Conservation (phyloP, 1,140 invertebrate species). For the Paralvinella palmiformis region DNA sequence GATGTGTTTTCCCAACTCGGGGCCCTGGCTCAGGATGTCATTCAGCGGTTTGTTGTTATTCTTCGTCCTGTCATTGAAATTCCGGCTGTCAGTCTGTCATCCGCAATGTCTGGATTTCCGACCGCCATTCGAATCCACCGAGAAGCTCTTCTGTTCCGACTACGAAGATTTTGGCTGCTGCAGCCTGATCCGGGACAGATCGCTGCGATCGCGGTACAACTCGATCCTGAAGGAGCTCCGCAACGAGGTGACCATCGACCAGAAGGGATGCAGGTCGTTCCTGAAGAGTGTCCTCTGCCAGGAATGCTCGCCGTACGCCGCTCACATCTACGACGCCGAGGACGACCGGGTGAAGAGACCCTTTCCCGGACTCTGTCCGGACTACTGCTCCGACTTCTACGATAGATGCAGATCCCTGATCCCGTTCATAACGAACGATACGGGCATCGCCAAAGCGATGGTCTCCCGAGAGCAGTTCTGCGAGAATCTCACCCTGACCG, state of each 20-base stretch:
- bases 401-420: conserved; percentile 27
- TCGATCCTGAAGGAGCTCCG: not conserved
- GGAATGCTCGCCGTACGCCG: conserved; percentile 40
- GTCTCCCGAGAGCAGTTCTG: conserved; percentile 29
- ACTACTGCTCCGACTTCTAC: conserved; percentile 32
- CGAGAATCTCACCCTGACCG: conserved; percentile 22
- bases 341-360: not conserved
- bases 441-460: not conserved
- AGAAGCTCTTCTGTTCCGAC: conserved; percentile 26
- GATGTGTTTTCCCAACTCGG: too few relatives aligned
- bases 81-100: too few relatives aligned
- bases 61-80: too few relatives aligned
- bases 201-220: conserved; percentile 10
- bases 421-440: conserved; percentile 23
- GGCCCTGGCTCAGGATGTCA: too few relatives aligned
- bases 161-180: conserved; percentile 41
- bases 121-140: conserved; percentile 34
- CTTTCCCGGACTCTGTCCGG: conserved; percentile 27
- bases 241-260: not conserved
- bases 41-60: too few relatives aligned
- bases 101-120: conserved; percentile 44
- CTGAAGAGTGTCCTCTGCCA: conserved; percentile 34
- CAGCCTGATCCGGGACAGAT: conserved; percentile 24
- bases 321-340: conserved; percentile 35
- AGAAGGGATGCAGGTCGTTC: conserved; percentile 23